A percentile compares a stretch with the other conserved stretches of the same genome.
phyloP scores from a whole-genome alignment of 2,888 invertebrate genomes.

The Dynastes hyllus region DNA sequence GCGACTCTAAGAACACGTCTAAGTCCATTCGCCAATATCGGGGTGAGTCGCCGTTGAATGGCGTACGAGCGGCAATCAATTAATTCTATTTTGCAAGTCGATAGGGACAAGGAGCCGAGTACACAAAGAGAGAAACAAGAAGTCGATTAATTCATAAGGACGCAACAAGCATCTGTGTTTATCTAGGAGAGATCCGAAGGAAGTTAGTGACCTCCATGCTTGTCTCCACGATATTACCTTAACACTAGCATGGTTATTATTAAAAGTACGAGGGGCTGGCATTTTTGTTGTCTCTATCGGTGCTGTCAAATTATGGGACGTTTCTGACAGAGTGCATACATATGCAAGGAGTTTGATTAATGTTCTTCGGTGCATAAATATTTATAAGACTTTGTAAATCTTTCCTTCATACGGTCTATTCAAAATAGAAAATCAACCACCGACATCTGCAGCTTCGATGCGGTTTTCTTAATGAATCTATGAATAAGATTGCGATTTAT shows the following conservation, averaged over 20 bases:
- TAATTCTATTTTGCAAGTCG: constrained; percentile 25
- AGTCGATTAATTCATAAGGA: constrained; percentile 26
- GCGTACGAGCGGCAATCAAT: neutral
- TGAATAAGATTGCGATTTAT: no score
- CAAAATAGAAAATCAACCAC: neutral
- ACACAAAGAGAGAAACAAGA: neutral
- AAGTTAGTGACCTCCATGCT: constrained; percentile 1
- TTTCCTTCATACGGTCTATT: neutral
- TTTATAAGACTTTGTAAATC: constrained; percentile 21
- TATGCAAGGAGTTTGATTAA: constrained; percentile 16
- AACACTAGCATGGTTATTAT: constrained; percentile 9
- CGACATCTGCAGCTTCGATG: neutral
- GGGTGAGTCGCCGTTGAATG: constrained; percentile 9
- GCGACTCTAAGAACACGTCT: neutral
- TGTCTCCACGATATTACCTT: constrained; percentile 1
- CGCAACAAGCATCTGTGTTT: constrained; percentile 14
- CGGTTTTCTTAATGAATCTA: no score
- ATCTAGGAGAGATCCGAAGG: constrained; percentile 13
- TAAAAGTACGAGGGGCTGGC: neutral
- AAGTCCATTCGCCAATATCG: constrained; percentile 10
- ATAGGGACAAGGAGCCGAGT: neutral
- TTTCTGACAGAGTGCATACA: constrained; percentile 19
- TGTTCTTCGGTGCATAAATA: constrained; percentile 17
- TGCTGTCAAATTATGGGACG: constrained; percentile 24
- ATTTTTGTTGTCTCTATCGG: constrained; percentile 1